Evolutionary conservation across 2,113 vertebrate genomes (phyloP).

Genomic region (Cinclus cinclus): DNA sequence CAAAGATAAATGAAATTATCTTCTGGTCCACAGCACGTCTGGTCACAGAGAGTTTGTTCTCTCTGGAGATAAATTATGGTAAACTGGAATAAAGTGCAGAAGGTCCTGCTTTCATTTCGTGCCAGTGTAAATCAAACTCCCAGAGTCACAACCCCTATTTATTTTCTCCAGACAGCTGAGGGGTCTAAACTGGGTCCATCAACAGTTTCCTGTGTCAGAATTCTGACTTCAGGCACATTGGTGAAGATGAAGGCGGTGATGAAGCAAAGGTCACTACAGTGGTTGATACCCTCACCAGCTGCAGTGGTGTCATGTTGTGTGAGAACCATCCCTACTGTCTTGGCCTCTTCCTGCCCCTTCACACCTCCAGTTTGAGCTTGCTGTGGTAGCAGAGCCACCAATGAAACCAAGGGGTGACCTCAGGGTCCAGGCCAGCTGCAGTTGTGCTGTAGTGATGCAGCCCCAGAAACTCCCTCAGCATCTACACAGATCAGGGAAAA

Average conservation of each 20-base stretch:
- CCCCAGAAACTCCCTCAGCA: not conserved
- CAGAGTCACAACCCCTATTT: not conserved
- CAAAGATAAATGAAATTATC: not conserved
- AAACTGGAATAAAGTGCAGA: not conserved
- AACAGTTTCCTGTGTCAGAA: not conserved
- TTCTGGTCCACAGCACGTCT: not conserved
- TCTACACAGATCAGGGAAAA: not conserved
- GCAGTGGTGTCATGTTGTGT: not conserved
- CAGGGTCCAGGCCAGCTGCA: not conserved
- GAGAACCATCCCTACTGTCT: not conserved
- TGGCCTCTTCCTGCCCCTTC: slow-evolving; percentile 1
- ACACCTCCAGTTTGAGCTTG: not conserved
- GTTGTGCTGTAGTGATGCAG: not conserved
- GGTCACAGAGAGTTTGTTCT: not conserved
- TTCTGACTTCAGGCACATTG: not conserved
- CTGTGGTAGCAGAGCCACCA: not conserved
- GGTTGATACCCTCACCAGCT: not conserved
- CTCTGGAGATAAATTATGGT: not conserved
- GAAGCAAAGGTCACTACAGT: not conserved
- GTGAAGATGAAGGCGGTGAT: fast-evolving
- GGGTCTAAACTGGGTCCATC: not conserved
- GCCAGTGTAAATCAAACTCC: not conserved
- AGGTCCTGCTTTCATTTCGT: not conserved
- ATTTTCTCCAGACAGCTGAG: not conserved
- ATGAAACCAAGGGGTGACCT: not conserved